phyloP scores from a whole-genome alignment of 35 echinoderm and acorn worm genomes.

The Ptychodera flava region DNA sequence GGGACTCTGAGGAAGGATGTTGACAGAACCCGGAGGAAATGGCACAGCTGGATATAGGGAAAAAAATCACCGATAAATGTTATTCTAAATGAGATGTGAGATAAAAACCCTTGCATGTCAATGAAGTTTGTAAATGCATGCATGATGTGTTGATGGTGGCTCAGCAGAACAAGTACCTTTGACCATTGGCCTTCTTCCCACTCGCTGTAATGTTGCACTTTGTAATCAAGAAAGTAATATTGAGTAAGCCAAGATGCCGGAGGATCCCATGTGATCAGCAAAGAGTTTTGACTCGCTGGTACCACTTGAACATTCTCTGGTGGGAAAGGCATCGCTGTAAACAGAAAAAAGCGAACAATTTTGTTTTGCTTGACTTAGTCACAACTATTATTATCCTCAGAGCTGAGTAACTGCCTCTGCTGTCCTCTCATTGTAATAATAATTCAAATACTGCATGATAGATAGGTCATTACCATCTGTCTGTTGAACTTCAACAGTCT shows the following conservation, averaged over 20 bases:
- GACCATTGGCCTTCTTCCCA: neutral
- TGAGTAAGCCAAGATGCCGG: neutral
- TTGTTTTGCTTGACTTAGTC: no score
- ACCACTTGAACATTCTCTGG: neutral
- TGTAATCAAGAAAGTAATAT: neutral
- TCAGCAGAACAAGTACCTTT: neutral
- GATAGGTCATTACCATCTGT: no score
- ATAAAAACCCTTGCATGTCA: neutral
- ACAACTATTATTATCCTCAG: no score
- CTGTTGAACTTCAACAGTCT: no score
- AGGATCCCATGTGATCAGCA: neutral
- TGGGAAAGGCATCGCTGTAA: neutral
- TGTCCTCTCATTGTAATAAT: no score
- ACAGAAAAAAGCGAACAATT: no score
- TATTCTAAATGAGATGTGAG: neutral
- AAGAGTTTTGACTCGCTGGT: neutral
- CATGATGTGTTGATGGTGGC: no score
- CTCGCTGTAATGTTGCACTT: neutral
- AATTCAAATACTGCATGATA: no score
- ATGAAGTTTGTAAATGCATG: neutral
- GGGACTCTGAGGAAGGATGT: neutral
- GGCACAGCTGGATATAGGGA: neutral
- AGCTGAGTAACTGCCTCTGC: no score
- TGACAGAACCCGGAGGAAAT: neutral
- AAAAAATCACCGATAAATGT: neutral